Evolutionary conservation across 2,888 invertebrate genomes (phyloP).

Genomic region (Chrysina gloriosa): DNA sequence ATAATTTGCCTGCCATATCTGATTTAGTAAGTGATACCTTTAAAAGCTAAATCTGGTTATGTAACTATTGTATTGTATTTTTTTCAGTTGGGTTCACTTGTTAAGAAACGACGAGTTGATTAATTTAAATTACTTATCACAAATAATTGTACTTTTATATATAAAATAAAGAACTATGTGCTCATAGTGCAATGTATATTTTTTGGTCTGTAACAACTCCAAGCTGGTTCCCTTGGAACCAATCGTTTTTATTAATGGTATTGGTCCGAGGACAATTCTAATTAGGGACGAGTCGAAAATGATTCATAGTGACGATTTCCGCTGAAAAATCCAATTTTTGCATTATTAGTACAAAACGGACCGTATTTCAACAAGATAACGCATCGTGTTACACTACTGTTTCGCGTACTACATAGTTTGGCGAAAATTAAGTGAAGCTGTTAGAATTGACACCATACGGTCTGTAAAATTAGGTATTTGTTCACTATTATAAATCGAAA

Average conservation of each 20-base stretch:
- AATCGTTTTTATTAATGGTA: background rate
- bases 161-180: background rate
- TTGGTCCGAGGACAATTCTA: no score
- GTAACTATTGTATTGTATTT: slow-evolving; percentile 47
- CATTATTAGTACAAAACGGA: no score
- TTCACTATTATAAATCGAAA: no score
- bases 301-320: no score
- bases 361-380: no score
- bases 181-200: background rate
- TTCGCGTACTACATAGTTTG: no score
- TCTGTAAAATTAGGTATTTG: no score
- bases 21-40: slow-evolving; percentile 71
- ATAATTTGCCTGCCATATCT: slow-evolving; percentile 82
- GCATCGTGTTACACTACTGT: no score
- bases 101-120: slow-evolving; percentile 84
- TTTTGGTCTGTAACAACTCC: background rate
- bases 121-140: background rate
- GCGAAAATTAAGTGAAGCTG: no score
- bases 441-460: no score
- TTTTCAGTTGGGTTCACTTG: slow-evolving; percentile 78
- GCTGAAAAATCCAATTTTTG: no score
- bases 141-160: slow-evolving; percentile 1
- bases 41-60: slow-evolving; percentile 30
- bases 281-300: no score
- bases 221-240: background rate